Base-by-base conservation (phyloP, 2,113 vertebrate species). In the Ursus arctos region DNA sequence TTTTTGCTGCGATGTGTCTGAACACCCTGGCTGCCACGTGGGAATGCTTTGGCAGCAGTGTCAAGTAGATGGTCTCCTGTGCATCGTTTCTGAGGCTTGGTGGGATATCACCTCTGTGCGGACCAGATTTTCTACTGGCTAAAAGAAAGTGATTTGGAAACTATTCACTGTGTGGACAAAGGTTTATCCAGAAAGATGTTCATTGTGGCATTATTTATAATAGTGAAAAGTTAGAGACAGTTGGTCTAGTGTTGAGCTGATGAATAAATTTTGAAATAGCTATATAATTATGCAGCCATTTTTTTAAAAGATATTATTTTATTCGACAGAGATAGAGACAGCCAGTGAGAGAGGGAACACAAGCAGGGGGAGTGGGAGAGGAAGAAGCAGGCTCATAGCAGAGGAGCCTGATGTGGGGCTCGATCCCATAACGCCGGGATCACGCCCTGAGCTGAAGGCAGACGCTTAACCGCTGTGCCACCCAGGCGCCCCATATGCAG, bases 141-240 rank as follows among this genome's bases (percentile, higher is more conserved):
- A 76, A 69, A 91, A 81, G 79, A 36, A 51, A 65, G 36, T 80
- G 47, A 14, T 49, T 88, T 91, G 43, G 61, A 94, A 81, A 0
- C 40, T 63, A n/a, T 79, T 79, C 36, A 85, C 22, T 88, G 2
- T 65, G 31, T 85, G 57, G 43, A 81, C 28, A 88, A 61, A 63
- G 28, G 7, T 77, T 92, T 93, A 74, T 82, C 36, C 33, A 88
- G 47, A 94, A 94, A 88, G 43, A 51, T 95, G 63, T 94, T 94
- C 61, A 57, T 36, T 90, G 72, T 33, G 77, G 5, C 19, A 53
- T 92, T 92, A 49, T 65, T 96, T 95, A 87, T 16, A 92, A n/a
- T 74, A 89, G 31, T 71, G 53, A 81, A 88, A 95, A 94, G 51
- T 33, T 96, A 18, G 85, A 90, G 57, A 96, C 6, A 36, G 18